A percentile compares a stretch with the other conserved stretches of the same genome.
phyloP scores from a whole-genome alignment of 2,797 vertebrate genomes.

The Megaceryle alcyon region DNA sequence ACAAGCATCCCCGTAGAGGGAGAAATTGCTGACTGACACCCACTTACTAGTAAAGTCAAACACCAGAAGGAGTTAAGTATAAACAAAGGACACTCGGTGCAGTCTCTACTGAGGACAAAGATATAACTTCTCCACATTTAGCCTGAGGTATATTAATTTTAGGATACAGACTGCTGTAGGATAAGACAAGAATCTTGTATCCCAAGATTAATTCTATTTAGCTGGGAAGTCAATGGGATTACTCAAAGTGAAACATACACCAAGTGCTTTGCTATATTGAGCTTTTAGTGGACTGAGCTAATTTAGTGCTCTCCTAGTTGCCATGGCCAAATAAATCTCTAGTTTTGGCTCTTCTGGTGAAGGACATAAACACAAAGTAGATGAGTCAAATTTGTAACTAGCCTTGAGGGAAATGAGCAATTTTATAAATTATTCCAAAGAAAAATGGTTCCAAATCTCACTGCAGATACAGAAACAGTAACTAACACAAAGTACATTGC shows the following conservation, averaged over 20 bases:
- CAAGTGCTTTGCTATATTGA: background rate
- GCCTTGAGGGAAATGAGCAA: slow-evolving; percentile 6
- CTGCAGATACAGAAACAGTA: background rate
- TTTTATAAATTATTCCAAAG: background rate
- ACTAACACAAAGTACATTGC: background rate
- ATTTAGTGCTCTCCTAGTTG: slow-evolving; percentile 28
- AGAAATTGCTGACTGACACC: background rate
- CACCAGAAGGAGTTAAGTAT: slow-evolving; percentile 29
- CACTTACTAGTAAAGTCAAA: background rate
- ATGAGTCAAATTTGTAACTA: slow-evolving; percentile 26
- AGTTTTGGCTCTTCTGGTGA: background rate
- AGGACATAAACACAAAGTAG: background rate
- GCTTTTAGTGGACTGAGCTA: background rate
- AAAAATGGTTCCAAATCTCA: slow-evolving; percentile 5
- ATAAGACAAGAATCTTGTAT: slow-evolving; percentile 51
- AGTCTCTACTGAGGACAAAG: background rate
- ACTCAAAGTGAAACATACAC: slow-evolving; percentile 34
- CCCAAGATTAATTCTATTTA: slow-evolving; percentile 59
- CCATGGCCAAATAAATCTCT: background rate
- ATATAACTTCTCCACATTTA: background rate
- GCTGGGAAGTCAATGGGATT: slow-evolving; percentile 52
- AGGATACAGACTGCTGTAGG: slow-evolving; percentile 29
- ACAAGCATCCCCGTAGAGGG: background rate
- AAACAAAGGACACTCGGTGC: background rate
- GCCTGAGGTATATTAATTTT: slow-evolving; percentile 48